Evolutionary conservation across 2,113 vertebrate genomes (phyloP), one percentile per base, ranked within the genome.

Genomic region (Cochlearius cochlearius): DNA sequence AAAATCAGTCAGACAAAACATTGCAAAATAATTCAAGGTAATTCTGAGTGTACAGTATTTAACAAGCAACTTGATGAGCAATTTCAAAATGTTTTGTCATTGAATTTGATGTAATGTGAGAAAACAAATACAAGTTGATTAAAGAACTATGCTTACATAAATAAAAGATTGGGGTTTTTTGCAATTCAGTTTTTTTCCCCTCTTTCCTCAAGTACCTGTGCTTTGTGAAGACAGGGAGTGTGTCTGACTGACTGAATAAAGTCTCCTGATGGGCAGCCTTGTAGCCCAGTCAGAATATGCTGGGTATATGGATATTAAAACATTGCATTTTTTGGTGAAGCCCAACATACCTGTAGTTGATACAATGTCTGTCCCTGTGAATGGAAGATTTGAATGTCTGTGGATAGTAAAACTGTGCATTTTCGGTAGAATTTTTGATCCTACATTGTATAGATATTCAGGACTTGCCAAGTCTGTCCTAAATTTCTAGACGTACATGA

Each of bases 81-180:
- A 3, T 81, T 92, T 78, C 13, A 78, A 58, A 94, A 94, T 88
- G 27, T 85, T 94, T 95, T 92, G 68, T 91, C 73, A 41, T 56
- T 92, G 72, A 64, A 74, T 93, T 90, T 84, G 60, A 71, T 73
- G 60, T 17, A 84, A 50, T 82, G 68, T 18, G 34, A 67, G 67
- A 38, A 77, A 92, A 32, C 12, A 86, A 88, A 67, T n/a, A 38
- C 7, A 6, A 77, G 25, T 67, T 92, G 63, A 74, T 96, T 91
- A 38, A 88, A 72, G 52, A 88, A 30, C 25, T 71, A 0, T 47
- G 19, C 32, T 66, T 80, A 32, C 43, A 67, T 90, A 84, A 80
- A 56, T 53, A 53, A 26, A 43, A 52, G 18, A 18, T 15, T 66
- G 9, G 41, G 14, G 41, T 43, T 2, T n/a, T 53, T 66, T 92